Base-by-base conservation (phyloP, 2,113 vertebrate genomes). In the Echinops telfairi region DNA sequence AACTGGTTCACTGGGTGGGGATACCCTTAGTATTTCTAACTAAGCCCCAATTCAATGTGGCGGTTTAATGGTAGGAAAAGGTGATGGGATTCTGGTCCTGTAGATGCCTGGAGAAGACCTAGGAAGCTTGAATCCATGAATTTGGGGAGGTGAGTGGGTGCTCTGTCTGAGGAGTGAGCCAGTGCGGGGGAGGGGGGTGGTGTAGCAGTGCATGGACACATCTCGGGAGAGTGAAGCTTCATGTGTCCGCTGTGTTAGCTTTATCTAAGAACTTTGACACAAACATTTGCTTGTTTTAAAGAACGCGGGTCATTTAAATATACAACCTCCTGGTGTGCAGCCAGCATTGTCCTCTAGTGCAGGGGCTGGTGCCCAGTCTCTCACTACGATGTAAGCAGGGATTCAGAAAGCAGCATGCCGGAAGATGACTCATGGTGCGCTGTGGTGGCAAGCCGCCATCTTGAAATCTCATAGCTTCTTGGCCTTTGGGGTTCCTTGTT, bases 31-130 rank as follows among this genome's bases (percentile, higher is more conserved):
- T 36, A 53, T 91, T 88, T 81, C 75, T 90, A 91, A 94, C 87
- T 80, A 60, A 86, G 92, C 95, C 91, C n/a, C 31, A 64, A 82
- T 73, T 78, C 64, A 88, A 75, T 60, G 20, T 73, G 60, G 57
- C 86, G 62, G 66, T 92, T 96, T 95, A 93, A 94, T 89, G 84
- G 89, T 23, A 62, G 60, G 86, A 23, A 93, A n/a, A 29, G 57
- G 93, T 33, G 57, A 1, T 83, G 85, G 60, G 76, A 70, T 70
- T 89, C 62, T 73, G 62, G 58, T 29, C 14, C 14, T 36, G 6
- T 78, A 77, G 60, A 71, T 53, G 40, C 6, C 1, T 5, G n/a
- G 12, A 40, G 66, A 12, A 68, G 27, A 12, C 1, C 47, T 2
- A 38, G 58, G 43, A 40, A 23, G 25, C 25, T 70, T 19, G 27